Conservation (phyloP, 2,113 vertebrate genomes). For the Spermophilus dauricus region DNA sequence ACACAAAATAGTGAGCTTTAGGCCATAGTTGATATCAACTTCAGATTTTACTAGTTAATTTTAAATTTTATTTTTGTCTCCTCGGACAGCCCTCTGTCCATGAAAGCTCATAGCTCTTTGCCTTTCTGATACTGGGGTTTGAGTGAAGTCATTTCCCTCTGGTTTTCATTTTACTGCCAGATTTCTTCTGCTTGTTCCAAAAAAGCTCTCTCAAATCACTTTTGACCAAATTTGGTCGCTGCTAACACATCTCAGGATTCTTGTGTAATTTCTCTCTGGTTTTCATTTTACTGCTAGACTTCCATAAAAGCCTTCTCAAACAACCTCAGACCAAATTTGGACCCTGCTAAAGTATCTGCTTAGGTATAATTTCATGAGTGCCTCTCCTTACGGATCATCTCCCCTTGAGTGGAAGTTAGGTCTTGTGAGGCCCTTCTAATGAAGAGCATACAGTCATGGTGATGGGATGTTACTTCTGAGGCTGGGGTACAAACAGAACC, state of each 20-base stretch:
- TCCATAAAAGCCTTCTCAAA: not conserved
- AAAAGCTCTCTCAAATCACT: not conserved
- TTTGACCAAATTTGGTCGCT: slow-evolving; percentile 54
- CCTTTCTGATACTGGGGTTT: not conserved
- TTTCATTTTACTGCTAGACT: not conserved
- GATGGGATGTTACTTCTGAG: not conserved
- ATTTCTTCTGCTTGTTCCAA: slow-evolving; percentile 22
- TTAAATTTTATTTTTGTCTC: not conserved
- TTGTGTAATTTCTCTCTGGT: not conserved
- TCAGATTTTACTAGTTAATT: not conserved
- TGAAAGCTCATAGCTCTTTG: not conserved
- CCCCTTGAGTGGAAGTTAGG: not conserved
- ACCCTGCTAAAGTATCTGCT: not conserved
- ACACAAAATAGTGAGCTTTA: not conserved
- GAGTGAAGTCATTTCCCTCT: not conserved
- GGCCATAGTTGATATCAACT: not conserved
- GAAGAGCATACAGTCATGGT: not conserved
- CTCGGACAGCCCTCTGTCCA: not conserved
- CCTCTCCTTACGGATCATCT: not conserved
- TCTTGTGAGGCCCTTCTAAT: not conserved
- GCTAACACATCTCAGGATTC: not conserved
- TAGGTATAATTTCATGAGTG: not conserved
- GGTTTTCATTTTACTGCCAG: not conserved
- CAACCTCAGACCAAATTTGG: slow-evolving; percentile 48
- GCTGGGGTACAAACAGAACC: too few species aligned